Percentiles rank a stretch among this genome's conserved stretches.
These are phyloP conservation scores for Dinothrombium tinctorium DNA, from an alignment of 1,140 invertebrate species.

Conservation along the genomic window DNA sequence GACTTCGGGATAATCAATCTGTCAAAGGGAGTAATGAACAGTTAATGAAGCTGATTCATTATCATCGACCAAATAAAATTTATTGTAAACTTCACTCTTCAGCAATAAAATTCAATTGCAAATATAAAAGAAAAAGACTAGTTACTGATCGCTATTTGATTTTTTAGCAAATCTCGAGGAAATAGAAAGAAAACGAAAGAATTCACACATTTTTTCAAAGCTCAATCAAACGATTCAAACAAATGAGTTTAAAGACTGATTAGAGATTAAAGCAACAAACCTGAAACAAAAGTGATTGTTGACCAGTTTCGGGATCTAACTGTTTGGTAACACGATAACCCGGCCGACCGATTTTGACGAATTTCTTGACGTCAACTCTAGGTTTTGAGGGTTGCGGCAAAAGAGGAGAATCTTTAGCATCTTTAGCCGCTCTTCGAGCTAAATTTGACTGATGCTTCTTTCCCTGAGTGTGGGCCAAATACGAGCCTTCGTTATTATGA, in stretches of 20 bases:
- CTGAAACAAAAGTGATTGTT: constrained; percentile 93
- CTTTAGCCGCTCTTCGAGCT: constrained; percentile 86
- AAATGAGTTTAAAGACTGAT: too few relatives aligned
- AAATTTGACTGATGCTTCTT: constrained; percentile 99
- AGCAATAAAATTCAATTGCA: too few relatives aligned
- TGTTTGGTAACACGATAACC: constrained; percentile 99
- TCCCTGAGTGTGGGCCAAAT: constrained; percentile 98
- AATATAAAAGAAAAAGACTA: too few relatives aligned
- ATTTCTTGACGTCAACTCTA: constrained; percentile 88
- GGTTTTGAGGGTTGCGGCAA: constrained; percentile 75
- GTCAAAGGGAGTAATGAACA: constrained; percentile 4
- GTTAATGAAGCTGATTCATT: too few relatives aligned
- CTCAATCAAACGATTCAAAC: not conserved
- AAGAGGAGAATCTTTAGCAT: constrained; percentile 85
- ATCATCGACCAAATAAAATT: too few relatives aligned
- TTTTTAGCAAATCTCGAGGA: too few relatives aligned
- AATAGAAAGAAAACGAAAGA: constrained; percentile 15
- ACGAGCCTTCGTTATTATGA: constrained; percentile 98
- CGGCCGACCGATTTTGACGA: constrained; percentile 97
- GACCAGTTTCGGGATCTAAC: constrained; percentile 72
- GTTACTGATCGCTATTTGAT: too few relatives aligned
- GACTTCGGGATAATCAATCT: constrained; percentile 58
- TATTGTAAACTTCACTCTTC: too few relatives aligned
- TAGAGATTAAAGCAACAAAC: constrained; percentile 61
- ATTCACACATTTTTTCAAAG: not conserved